Percentiles rank a stretch among this genome's conserved stretches.
phyloP scores from a whole-genome alignment of 2,797 vertebrate species.

The Pempheris klunzingeri region DNA sequence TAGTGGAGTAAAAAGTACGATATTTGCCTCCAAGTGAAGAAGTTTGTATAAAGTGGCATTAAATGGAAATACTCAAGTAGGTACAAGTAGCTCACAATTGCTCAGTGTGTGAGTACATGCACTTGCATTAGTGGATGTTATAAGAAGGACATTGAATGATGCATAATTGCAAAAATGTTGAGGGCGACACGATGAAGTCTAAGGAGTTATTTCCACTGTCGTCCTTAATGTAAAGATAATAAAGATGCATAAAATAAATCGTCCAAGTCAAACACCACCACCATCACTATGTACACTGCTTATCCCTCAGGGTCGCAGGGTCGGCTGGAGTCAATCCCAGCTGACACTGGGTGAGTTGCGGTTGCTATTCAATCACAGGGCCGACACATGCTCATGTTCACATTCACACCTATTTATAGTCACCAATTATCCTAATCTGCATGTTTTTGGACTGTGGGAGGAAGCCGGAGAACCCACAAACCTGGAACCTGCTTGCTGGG shows the following conservation, averaged over 20 bases:
- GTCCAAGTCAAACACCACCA: not conserved
- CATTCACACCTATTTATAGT: too few species aligned
- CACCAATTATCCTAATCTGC: too few species aligned
- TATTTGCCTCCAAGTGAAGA: not conserved
- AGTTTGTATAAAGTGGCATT: not conserved
- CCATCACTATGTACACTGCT: too few species aligned
- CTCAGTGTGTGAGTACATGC: not conserved
- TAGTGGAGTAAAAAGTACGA: not conserved
- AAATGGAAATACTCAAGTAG: not conserved
- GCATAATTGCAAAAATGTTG: not conserved
- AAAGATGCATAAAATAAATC: not conserved
- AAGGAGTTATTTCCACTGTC: not conserved
- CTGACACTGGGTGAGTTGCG: too few species aligned
- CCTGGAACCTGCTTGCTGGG: too few species aligned
- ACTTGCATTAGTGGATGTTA: not conserved
- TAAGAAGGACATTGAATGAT: not conserved
- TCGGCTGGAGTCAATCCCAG: too few species aligned
- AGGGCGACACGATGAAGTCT: too few species aligned
- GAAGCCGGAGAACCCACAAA: too few species aligned
- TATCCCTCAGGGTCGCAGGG: too few species aligned
- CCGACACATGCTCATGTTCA: too few species aligned
- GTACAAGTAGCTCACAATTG: not conserved
- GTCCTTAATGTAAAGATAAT: not conserved
- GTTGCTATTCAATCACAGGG: too few species aligned
- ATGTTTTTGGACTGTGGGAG: too few species aligned